Conservation (phyloP, 2,113 vertebrate species). For the Lepisosteus oculatus region DNA sequence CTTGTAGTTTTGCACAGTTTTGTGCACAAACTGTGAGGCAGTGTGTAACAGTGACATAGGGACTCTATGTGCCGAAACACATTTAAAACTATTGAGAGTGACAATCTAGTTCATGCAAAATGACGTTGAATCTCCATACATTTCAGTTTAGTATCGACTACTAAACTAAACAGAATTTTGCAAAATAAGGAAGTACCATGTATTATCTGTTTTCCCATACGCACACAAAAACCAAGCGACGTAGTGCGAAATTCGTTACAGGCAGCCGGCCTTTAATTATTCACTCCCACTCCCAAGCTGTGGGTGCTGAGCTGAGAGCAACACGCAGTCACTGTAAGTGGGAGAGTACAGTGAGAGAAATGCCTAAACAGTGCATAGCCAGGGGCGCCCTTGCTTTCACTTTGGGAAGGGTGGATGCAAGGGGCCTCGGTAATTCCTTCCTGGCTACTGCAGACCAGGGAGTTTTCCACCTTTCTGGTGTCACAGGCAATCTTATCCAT, state of each 20-base stretch:
- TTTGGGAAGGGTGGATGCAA: background rate
- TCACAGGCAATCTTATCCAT: conserved; percentile 20
- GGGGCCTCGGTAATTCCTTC: background rate
- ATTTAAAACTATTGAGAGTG: too few relatives aligned
- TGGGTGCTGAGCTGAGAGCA: background rate
- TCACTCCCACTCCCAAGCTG: background rate
- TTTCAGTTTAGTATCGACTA: too few relatives aligned
- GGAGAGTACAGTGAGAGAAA: background rate
- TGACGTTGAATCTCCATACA: too few relatives aligned
- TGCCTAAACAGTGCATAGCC: too few relatives aligned
- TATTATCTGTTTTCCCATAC: too few relatives aligned
- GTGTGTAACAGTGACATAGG: background rate
- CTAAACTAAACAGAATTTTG: too few relatives aligned
- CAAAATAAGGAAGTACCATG: too few relatives aligned
- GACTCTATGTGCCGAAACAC: background rate
- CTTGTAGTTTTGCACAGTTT: background rate
- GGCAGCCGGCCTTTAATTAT: too few relatives aligned
- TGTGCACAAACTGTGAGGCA: background rate
- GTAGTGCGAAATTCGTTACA: too few relatives aligned
- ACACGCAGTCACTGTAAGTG: background rate
- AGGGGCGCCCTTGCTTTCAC: too few relatives aligned
- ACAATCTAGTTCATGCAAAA: too few relatives aligned
- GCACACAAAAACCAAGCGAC: too few relatives aligned
- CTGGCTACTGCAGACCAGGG: background rate
- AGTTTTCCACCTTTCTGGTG: conserved; percentile 23